Conservation (phyloP, 2,888 invertebrate species). For the Scaptomyza reducta region DNA sequence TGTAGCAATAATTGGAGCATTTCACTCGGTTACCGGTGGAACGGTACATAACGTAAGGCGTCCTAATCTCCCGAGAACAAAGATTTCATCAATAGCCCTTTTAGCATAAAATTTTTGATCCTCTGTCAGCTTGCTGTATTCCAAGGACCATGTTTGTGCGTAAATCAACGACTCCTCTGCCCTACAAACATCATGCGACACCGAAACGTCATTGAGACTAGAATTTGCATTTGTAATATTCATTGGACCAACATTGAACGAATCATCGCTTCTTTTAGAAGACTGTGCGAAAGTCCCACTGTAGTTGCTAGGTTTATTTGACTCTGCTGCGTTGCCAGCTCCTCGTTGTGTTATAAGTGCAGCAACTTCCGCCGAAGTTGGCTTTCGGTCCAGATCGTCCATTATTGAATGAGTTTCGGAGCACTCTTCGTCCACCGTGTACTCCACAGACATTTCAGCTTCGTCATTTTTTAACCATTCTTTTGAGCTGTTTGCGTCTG, state of each 20-base stretch:
- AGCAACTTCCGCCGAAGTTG: slow-evolving; percentile 48
- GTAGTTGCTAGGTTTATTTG: slow-evolving; percentile 9
- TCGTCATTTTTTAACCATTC: slow-evolving; percentile 47
- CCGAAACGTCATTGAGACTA: slow-evolving; percentile 31
- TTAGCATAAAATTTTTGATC: slow-evolving; percentile 70
- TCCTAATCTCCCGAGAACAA: slow-evolving; percentile 61
- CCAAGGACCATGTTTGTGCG: slow-evolving; percentile 67
- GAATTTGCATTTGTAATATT: slow-evolving; percentile 13
- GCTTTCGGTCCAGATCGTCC: slow-evolving; percentile 58
- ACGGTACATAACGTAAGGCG: slow-evolving; percentile 63
- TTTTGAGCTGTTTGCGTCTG: slow-evolving; percentile 33
- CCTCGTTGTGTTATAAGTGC: slow-evolving; percentile 44
- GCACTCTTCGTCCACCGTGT: slow-evolving; percentile 34
- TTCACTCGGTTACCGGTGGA: slow-evolving; percentile 56
- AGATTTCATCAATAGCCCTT: slow-evolving; percentile 68
- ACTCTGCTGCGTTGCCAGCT: slow-evolving; percentile 4
- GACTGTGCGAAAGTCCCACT: background rate
- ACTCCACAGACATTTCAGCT: slow-evolving; percentile 41
- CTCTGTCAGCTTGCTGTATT: slow-evolving; percentile 66
- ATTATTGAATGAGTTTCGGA: slow-evolving; percentile 15
- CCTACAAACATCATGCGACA: slow-evolving; percentile 46
- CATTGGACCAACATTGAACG: slow-evolving; percentile 2
- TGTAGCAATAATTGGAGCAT: slow-evolving; percentile 5
- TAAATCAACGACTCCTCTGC: slow-evolving; percentile 61
- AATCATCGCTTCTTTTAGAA: slow-evolving; percentile 24